Evolutionary conservation across 2,888 invertebrate species (phyloP).

Genomic region (Gymnocheta viridis): DNA sequence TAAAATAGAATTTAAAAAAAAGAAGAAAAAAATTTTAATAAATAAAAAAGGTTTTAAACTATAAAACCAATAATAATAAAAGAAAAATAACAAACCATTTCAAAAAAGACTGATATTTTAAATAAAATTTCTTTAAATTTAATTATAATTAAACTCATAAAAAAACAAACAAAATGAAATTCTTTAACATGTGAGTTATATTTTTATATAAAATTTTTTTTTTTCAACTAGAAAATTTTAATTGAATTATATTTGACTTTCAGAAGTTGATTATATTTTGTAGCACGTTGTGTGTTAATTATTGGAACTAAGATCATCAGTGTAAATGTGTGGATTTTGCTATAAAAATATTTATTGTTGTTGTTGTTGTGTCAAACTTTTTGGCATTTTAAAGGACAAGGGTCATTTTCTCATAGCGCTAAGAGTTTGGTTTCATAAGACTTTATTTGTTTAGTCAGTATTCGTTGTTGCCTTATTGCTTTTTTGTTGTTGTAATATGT

Average conservation of each 20-base stretch:
- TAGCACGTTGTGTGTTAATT: slow-evolving; percentile 11
- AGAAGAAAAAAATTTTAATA: slow-evolving; percentile 5
- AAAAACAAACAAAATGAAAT: slow-evolving; percentile 76
- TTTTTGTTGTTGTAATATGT: slow-evolving; percentile 6
- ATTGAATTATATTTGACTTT: neutral
- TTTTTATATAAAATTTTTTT: slow-evolving; percentile 1
- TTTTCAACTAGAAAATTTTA: neutral
- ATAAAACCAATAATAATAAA: neutral
- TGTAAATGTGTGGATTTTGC: neutral
- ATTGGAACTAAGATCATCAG: neutral
- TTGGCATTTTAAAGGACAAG: slow-evolving; percentile 60
- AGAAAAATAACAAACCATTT: slow-evolving; percentile 42
- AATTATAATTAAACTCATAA: slow-evolving; percentile 32
- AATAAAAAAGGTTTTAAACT: slow-evolving; percentile 34
- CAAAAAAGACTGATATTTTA: slow-evolving; percentile 65
- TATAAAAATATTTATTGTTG: neutral
- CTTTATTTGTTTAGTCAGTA: slow-evolving; percentile 17
- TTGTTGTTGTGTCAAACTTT: neutral
- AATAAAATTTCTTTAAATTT: slow-evolving; percentile 48
- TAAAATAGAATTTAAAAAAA: slow-evolving; percentile 21
- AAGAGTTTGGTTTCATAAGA: slow-evolving; percentile 22
- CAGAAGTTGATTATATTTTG: neutral
- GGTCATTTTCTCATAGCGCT: slow-evolving; percentile 64
- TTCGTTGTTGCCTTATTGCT: neutral
- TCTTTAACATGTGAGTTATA: slow-evolving; percentile 79